phyloP scores from a whole-genome alignment of 2,888 invertebrate species.

The Drosophila villosipedis region DNA sequence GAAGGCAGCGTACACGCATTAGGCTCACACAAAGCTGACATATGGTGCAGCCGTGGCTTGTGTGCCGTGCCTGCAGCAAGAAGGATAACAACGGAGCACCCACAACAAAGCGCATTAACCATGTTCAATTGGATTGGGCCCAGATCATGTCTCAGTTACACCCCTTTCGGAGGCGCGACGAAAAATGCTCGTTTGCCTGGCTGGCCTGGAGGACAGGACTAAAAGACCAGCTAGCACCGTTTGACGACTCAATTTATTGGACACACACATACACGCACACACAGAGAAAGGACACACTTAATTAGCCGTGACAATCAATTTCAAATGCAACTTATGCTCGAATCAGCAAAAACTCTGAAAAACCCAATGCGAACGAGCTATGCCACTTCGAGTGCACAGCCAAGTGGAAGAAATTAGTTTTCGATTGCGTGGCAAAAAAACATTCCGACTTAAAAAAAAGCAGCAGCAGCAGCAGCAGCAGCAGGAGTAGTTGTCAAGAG shows the following conservation, averaged over 20 bases:
- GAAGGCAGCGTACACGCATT: conserved; percentile 61
- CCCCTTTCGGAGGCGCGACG: conserved; percentile 75
- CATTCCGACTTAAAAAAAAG: conserved; percentile 35
- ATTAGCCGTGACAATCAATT: conserved; percentile 86
- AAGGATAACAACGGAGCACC: conserved; percentile 54
- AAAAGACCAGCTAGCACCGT: conserved; percentile 19
- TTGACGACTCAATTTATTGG: conserved; percentile 84
- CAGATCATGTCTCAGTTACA: conserved; percentile 56
- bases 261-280: conserved; percentile 39
- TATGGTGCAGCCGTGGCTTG: conserved; percentile 67
- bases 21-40: conserved; percentile 75
- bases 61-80: conserved; percentile 44
- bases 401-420: conserved; percentile 75
- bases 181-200: conserved; percentile 62
- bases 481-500: not conserved
- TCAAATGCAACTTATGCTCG: conserved; percentile 85
- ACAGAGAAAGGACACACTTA: conserved; percentile 79
- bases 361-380: conserved; percentile 5
- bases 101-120: conserved; percentile 79
- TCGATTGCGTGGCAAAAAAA: conserved; percentile 65
- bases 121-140: conserved; percentile 69
- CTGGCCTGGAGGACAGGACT: conserved; percentile 14
- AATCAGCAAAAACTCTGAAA: conserved; percentile 65
- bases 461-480: conserved; percentile 12
- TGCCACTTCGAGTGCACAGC: conserved; percentile 27